These are phyloP conservation scores for Dendrocincla tyrannina DNA, from an alignment of 2,797 vertebrate genomes.

Conservation along the genomic window DNA sequence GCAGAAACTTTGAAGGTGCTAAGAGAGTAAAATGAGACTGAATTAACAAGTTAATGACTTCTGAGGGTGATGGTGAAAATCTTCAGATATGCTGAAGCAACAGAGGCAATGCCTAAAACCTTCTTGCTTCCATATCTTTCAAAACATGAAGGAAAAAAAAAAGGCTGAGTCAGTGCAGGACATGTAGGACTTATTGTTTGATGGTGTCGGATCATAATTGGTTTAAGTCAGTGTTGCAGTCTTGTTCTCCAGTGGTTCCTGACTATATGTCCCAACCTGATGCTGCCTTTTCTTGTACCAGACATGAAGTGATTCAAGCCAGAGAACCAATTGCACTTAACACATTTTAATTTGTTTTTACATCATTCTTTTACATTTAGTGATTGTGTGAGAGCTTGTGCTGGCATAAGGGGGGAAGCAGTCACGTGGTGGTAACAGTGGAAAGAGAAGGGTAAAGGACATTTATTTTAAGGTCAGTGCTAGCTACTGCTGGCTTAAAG, in stretches of 20 bases:
- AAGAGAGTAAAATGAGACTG: not conserved
- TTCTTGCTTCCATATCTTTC: not conserved
- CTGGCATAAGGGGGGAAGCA: not conserved
- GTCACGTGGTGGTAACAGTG: not conserved
- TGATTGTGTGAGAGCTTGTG: not conserved
- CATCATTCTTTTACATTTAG: not conserved
- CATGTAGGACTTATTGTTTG: not conserved
- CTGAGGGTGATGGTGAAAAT: not conserved
- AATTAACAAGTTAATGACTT: not conserved
- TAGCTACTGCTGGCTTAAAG: not conserved
- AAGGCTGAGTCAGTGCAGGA: not conserved
- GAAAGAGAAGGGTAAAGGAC: not conserved
- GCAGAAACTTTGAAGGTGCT: not conserved
- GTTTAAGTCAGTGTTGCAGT: not conserved
- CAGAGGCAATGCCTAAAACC: not conserved
- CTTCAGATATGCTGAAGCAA: not conserved
- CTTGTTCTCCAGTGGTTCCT: not conserved
- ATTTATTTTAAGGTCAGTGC: conserved; percentile 22
- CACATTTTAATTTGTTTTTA: not conserved
- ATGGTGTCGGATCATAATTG: not conserved
- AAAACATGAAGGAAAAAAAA: not conserved
- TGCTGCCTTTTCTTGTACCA: not conserved
- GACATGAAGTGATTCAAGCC: not conserved
- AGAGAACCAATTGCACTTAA: not conserved
- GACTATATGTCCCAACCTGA: not conserved